Base-by-base conservation (phyloP, 2,888 invertebrate genomes). In the Trissolcus brochymenae region DNA sequence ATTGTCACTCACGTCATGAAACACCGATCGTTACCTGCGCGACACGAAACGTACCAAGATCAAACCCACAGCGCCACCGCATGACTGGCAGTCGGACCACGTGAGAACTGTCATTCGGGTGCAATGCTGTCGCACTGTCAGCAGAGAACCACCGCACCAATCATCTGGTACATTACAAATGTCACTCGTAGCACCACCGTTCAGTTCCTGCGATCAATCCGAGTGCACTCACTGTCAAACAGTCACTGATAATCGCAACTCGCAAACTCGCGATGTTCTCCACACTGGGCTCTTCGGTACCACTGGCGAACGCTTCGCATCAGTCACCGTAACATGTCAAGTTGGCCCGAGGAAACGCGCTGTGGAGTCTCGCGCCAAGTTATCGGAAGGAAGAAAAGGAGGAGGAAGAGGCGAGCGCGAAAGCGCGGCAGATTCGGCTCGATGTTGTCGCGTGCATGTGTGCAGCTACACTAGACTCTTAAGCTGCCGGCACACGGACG, bases 381-480 rank as follows among this genome's bases (percentile, higher is more conserved):
- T 82, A 83, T 82, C 82, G 84, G 80, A 81, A 81, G 83, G 80
- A 81, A 82, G 81, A 57, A 50, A 14, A 43, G 56, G 75, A 79
- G 79, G 81, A 80, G 74, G 78, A 54, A 72, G 64, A 65, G 62
- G 64, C 76, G 79, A 74, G 74, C 80, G 82, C 82, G 82, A 82
- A 80, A 79, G 79, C 80, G 81, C 76, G 75, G 70, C 67, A 66
- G 76, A 65, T 60, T 71, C 71, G 85, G 82, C 84, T 84, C 84
- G 88, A 87, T 87, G 88, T 86, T 87, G 85, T 87, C 87, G 87
- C 88, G 86, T 86, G 87, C 87, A 88, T 87, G 88, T 86, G 87
- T 87, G 87, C 88, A 87, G 87, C 88, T 85, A 88, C 87, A 88
- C 88, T 87, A 86, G 83, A 81, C 83, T 81, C 84, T 79, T 84